Percentiles rank a stretch among this genome's conserved stretches.
Conservation (phyloP, 2,888 invertebrate genomes). For the Drosophila austrosaltans region DNA sequence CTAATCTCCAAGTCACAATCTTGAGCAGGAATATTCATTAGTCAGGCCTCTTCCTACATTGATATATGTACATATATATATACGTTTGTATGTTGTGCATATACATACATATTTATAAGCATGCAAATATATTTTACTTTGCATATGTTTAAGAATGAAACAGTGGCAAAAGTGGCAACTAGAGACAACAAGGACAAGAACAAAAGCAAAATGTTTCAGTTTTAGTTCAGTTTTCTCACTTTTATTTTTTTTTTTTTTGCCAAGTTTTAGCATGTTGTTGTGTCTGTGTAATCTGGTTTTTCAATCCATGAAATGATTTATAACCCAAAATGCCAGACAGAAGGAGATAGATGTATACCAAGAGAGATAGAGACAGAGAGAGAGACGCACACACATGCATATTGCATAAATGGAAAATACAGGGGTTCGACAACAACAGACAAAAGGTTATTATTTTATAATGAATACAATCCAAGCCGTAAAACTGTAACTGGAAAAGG, state of each 20-base stretch:
- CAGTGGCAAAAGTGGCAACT: constrained; percentile 24
- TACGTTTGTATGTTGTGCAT: background rate
- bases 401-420: constrained; percentile 37
- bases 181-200: constrained; percentile 30
- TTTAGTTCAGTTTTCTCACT: background rate
- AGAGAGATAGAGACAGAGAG: constrained; percentile 1
- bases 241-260: background rate
- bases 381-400: constrained; percentile 26
- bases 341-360: constrained; percentile 1
- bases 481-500: constrained; percentile 48
- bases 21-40: constrained; percentile 78
- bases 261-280: constrained; percentile 24
- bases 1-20: constrained; percentile 36
- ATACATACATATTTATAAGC: constrained; percentile 82
- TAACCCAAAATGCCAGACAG: constrained; percentile 44
- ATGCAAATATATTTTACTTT: constrained; percentile 83
- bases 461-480: constrained; percentile 73
- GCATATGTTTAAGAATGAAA: constrained; percentile 76
- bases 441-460: constrained; percentile 81
- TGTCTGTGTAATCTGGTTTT: constrained; percentile 46
- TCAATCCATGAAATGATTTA: constrained; percentile 54
- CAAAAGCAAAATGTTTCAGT: constrained; percentile 13
- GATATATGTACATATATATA: background rate
- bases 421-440: constrained; percentile 60
- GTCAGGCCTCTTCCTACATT: constrained; percentile 37